phyloP scores from a whole-genome alignment of 2,113 vertebrate species.

The Gila orcuttii region DNA sequence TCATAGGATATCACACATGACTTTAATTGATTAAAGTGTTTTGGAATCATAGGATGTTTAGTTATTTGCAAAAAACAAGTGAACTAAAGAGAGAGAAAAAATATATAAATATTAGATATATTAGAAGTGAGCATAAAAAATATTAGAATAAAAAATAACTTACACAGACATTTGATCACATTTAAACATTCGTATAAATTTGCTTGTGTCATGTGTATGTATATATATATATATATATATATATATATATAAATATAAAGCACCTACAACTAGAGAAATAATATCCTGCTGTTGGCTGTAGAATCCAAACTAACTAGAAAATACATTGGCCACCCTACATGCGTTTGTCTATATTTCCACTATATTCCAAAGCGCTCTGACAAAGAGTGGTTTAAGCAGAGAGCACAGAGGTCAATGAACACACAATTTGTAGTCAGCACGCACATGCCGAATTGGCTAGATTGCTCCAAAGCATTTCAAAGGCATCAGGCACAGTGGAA shows the following conservation, averaged over 20 bases:
- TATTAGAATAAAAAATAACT: neutral
- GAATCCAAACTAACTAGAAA: neutral
- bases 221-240: no score
- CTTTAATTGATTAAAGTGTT: neutral
- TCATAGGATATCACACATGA: neutral
- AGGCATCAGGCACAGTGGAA: slow-evolving; percentile 54
- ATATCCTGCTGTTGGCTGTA: neutral
- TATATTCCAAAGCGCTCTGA: slow-evolving; percentile 29
- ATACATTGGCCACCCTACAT: neutral
- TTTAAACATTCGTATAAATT: no score
- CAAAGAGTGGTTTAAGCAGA: slow-evolving; percentile 19
- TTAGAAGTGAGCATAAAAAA: neutral
- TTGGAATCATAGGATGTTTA: neutral
- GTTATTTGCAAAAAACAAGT: neutral
- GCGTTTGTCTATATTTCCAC: slow-evolving; percentile 17
- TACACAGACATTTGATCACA: no score
- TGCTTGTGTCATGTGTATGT: no score
- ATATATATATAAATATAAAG: no score
- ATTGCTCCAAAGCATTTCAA: slow-evolving; percentile 62
- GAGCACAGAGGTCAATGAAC: slow-evolving; percentile 6
- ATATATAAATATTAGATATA: neutral
- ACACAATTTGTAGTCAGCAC: slow-evolving; percentile 32
- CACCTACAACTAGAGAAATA: neutral
- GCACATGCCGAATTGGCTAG: slow-evolving; percentile 57
- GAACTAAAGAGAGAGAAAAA: neutral